phyloP scores from a whole-genome alignment of 2,888 invertebrate genomes.

The Conops quadrifasciatus region DNA sequence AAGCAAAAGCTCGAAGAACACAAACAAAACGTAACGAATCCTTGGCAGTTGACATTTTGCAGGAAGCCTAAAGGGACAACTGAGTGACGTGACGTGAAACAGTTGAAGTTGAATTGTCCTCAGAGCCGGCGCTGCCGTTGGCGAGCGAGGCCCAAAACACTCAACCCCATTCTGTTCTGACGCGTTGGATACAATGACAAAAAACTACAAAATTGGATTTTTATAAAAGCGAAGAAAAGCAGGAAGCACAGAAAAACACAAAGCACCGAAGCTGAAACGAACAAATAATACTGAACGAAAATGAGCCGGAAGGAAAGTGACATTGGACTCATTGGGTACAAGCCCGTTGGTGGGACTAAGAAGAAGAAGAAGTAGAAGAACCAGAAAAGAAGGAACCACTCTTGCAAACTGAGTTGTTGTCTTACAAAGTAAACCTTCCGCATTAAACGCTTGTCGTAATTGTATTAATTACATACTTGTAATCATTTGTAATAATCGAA shows the following conservation, averaged over 20 bases:
- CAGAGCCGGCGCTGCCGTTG: conserved; percentile 17
- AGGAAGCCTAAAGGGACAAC: background rate
- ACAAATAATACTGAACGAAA: background rate
- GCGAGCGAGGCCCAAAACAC: background rate
- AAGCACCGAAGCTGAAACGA: background rate
- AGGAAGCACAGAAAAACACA: background rate
- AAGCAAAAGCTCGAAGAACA: too few relatives aligned
- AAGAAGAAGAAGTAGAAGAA: too few relatives aligned
- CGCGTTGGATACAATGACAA: background rate
- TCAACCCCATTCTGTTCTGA: background rate
- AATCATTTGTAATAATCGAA: too few relatives aligned
- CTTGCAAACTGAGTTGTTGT: too few relatives aligned
- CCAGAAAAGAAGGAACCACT: too few relatives aligned
- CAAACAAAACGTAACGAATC: conserved; percentile 38
- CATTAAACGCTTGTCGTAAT: too few relatives aligned
- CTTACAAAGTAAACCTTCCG: too few relatives aligned
- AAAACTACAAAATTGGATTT: conserved; percentile 8
- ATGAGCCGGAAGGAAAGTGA: background rate
- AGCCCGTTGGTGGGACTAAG: too few relatives aligned
- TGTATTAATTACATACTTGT: too few relatives aligned
- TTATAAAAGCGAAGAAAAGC: background rate
- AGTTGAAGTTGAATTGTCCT: conserved; percentile 30
- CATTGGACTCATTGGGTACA: too few relatives aligned
- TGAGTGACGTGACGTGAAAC: conserved; percentile 22
- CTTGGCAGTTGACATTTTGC: conserved; percentile 52